Base-by-base conservation (phyloP, 2,113 vertebrate genomes). In the Emydocephalus ijimae region DNA sequence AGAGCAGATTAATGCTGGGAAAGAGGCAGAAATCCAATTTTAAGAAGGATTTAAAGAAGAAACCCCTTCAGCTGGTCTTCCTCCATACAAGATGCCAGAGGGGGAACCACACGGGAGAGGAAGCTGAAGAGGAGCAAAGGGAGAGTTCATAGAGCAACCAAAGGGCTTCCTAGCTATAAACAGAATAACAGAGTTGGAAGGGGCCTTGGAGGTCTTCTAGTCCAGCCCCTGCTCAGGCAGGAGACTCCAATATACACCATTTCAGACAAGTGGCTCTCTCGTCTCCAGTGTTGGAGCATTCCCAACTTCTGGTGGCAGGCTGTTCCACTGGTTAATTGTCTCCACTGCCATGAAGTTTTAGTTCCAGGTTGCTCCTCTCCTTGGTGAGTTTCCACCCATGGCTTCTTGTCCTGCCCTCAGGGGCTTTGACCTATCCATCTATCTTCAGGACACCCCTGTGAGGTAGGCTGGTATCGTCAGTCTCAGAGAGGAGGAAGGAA, bases 11-110 rank as follows among this genome's bases (percentile, higher is more conserved):
- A 52, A 93, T 26, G 85, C 50, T 87, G 85, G 88, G 85, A 57
- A 34, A 21, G 26, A 56, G 85, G 92, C 59, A 93, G 90, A 85
- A 85, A 91, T 59, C 43, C 61, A 88, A 57, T 85, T 88, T 21
- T 89, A 52, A 88, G 87, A 34, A 69, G 56, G 23, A 89, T 54
- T 54, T 52, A 57, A 87, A 56, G 45, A 26, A 20, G 86, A 59
- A 88, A 88, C 43, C 55, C 64, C 34, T 87, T 48, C 50, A 88
- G 61, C 29, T 26, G 12, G 8, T 52, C 15, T 91, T 91, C 39
- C 57, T 59, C 88, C 39, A 52, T 4, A 29, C 5, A 2, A 57
- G 9, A 39, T 12, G 45, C 39, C 85, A 48, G 55, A 24, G 5
- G 15, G 52, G 52, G 61, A 88, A 23, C 55, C 50, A 24, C 43